Evolutionary conservation across 2,113 vertebrate species (phyloP).

Genomic region (Aramus guarauna): DNA sequence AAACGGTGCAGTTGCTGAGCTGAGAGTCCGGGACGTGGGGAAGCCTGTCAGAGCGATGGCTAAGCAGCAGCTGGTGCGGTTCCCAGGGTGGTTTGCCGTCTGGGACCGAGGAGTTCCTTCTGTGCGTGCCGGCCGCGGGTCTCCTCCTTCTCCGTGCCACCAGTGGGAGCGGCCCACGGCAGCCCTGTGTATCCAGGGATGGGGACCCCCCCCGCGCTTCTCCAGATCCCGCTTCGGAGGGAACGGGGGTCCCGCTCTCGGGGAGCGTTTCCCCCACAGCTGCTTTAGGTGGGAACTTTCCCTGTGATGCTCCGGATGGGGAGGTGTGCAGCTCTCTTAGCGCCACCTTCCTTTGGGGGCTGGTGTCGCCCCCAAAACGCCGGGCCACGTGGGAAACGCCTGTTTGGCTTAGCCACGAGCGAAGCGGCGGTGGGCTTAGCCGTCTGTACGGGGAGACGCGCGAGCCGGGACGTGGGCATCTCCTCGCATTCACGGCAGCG

Average conservation of each 20-base stretch:
- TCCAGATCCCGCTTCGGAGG: too few species aligned
- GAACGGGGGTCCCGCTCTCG: too few species aligned
- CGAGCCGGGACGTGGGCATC: neutral
- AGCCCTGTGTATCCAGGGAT: too few species aligned
- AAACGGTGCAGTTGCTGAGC: rapidly evolving
- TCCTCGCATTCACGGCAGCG: neutral
- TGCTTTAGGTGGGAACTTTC: neutral
- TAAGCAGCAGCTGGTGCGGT: neutral
- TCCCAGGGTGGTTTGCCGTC: rapidly evolving
- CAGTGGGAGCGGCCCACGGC: rapidly evolving
- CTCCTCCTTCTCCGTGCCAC: rapidly evolving
- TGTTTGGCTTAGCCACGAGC: rapidly evolving
- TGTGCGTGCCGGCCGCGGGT: rapidly evolving
- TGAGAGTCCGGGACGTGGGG: rapidly evolving
- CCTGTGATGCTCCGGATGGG: rapidly evolving
- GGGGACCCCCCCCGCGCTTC: rapidly evolving
- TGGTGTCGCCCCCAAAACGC: rapidly evolving
- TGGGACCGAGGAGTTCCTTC: neutral
- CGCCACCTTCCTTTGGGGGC: neutral
- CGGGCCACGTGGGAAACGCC: rapidly evolving
- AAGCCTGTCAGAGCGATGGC: neutral
- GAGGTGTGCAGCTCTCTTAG: neutral
- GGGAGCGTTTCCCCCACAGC: neutral
- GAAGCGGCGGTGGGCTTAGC: neutral
- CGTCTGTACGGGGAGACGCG: rapidly evolving